These are phyloP conservation scores for Marasmarcha lunaedactyla DNA, from an alignment of 2,888 invertebrate genomes.

Conservation along the genomic window DNA sequence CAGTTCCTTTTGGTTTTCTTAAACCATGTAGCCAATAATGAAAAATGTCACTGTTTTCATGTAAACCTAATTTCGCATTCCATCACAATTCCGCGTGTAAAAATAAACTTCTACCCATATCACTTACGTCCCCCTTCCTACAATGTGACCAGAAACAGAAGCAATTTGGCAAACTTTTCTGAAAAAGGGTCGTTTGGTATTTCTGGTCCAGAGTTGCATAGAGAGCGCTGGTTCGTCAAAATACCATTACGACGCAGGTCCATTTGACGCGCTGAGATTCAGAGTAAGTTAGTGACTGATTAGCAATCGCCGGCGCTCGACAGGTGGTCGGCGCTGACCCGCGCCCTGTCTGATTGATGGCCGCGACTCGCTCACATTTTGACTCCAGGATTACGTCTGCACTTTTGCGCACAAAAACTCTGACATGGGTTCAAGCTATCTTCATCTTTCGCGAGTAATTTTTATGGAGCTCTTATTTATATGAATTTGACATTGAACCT, in stretches of 20 bases:
- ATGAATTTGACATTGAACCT: constrained; percentile 6
- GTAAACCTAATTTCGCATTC: background rate
- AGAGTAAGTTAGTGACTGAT: constrained; percentile 65
- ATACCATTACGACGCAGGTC: constrained; percentile 38
- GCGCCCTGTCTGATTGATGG: constrained; percentile 59
- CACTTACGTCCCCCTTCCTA: too few species aligned
- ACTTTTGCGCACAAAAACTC: constrained; percentile 12
- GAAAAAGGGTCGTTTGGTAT: constrained; percentile 16
- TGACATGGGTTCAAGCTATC: constrained; percentile 5
- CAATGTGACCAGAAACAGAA: too few species aligned
- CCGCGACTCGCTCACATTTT: constrained; percentile 31
- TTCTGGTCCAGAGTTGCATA: constrained; percentile 25
- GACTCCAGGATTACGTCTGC: constrained; percentile 32
- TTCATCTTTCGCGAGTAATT: constrained; percentile 7
- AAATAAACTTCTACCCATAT: background rate
- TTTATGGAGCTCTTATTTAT: constrained; percentile 3
- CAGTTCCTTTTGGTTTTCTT: too few species aligned
- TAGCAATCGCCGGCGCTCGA: constrained; percentile 62
- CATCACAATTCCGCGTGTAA: background rate
- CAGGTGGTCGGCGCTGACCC: constrained; percentile 49
- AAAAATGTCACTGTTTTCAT: too few species aligned
- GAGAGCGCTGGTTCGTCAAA: constrained; percentile 53
- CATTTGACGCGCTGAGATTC: constrained; percentile 57
- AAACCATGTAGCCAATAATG: too few species aligned
- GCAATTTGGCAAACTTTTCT: constrained; percentile 2